Percentiles rank a stretch among this genome's conserved stretches.
phyloP scores from a whole-genome alignment of 2,888 invertebrate species.

The Erannis defoliaria region DNA sequence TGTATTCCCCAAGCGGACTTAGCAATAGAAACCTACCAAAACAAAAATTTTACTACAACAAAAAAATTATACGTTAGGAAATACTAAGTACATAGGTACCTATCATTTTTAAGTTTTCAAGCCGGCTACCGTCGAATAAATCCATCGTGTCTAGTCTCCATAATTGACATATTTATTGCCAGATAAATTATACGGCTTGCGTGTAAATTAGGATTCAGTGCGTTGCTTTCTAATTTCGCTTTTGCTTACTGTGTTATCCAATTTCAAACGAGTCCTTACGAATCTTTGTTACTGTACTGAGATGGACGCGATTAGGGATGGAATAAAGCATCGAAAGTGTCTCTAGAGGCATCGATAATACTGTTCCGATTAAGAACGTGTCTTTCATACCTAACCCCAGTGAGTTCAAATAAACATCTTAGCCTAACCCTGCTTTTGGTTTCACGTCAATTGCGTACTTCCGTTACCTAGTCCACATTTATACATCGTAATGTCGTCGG shows the following conservation, averaged over 20 bases:
- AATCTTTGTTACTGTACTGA: neutral
- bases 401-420: too few species aligned
- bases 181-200: slow-evolving; percentile 67
- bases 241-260: slow-evolving; percentile 53
- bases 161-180: slow-evolving; percentile 76
- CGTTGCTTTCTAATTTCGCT: slow-evolving; percentile 62
- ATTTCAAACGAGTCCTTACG: slow-evolving; percentile 46
- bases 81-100: too few species aligned
- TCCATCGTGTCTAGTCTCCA: slow-evolving; percentile 62
- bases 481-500: too few species aligned
- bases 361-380: neutral
- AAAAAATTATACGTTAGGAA: too few species aligned
- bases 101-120: slow-evolving; percentile 35
- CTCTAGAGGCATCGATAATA: neutral
- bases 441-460: too few species aligned
- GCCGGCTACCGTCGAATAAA: slow-evolving; percentile 52
- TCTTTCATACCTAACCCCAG: too few species aligned
- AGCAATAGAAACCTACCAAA: too few species aligned
- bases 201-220: slow-evolving; percentile 68
- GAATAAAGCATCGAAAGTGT: neutral
- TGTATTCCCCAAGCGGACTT: too few species aligned
- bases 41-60: too few species aligned
- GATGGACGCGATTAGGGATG: slow-evolving; percentile 3
- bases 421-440: too few species aligned
- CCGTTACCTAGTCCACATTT: too few species aligned